A percentile compares a stretch with the other conserved stretches of the same genome.
Conservation (phyloP, 2,113 vertebrate species). For the Malaclemys terrapin region DNA sequence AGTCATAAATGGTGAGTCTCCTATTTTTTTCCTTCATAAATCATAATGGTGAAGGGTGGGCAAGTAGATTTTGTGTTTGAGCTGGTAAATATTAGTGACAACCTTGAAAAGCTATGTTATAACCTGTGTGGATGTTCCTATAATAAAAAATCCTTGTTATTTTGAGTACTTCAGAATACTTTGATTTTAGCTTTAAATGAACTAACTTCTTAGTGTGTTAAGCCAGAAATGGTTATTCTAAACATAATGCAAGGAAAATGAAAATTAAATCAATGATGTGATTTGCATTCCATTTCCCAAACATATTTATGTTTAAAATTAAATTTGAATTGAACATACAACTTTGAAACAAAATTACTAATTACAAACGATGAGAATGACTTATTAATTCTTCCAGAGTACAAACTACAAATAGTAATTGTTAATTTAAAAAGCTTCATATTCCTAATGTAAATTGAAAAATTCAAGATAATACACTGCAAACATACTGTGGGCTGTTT, state of each 20-base stretch:
- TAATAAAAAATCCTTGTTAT: not conserved
- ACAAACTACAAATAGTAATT: not conserved
- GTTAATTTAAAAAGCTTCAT: not conserved
- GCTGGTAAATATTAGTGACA: not conserved
- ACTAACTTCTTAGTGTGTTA: not conserved
- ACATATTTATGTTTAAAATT: not conserved
- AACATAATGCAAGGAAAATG: not conserved
- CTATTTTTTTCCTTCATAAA: not conserved
- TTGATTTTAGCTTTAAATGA: not conserved
- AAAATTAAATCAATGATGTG: not conserved
- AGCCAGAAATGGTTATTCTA: not conserved
- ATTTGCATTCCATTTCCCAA: not conserved
- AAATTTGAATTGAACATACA: not conserved
- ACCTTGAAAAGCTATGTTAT: not conserved
- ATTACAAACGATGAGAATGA: not conserved
- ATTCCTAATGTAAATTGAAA: not conserved
- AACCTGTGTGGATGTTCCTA: not conserved
- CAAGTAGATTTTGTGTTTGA: not conserved
- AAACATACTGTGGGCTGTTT: not conserved
- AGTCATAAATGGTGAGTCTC: not conserved
- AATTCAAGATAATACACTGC: not conserved
- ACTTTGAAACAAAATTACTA: not conserved
- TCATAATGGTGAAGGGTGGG: not conserved
- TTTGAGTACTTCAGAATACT: not conserved
- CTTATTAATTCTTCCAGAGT: not conserved